Evolutionary conservation across 2,797 vertebrate genomes (phyloP), one percentile per base, ranked within the genome.

Genomic region (Otus scops): DNA sequence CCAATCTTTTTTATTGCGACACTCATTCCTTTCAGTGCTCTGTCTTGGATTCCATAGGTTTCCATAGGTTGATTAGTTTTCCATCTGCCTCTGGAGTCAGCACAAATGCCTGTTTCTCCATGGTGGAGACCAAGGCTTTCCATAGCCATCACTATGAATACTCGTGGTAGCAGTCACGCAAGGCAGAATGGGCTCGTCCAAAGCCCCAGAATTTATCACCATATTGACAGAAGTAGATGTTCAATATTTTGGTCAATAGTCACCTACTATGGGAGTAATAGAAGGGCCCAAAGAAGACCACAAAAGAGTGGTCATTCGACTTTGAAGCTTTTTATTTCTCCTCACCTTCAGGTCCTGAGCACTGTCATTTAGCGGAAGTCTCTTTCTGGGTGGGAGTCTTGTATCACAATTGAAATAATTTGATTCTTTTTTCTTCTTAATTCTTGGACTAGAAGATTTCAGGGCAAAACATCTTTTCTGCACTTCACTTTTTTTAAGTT

Each of bases 51-150:
- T 92, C 85, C 51, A 19, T 2, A 30, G 43, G 11, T 51, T 94
- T 69, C 80, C 53, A 53, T 6, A 32, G n/a, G 26, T 8, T 87
- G 71, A 85, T 89, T 67, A 48, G 24, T 85, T 93, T 94, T 79
- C 75, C 87, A 61, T 38, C 48, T 77, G 51, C 36, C 74, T 67
- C 51, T 60, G 68, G 71, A 92, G 28, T 48, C 85, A 65, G 34
- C 63, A 87, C 50, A 86, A 92, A 28, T 1, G 4, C n/a, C 8
- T 73, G 7, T 65, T 88, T 70, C 51, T 74, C 81, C 16, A 10
- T 12, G 21, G 6, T 16, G 43, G 45, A 74, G 14, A 21, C n/a
- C 16, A 13, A 91, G 47, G n/a, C 3, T 81, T 79, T 56, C 60
- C 43, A 24, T 6, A 10, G 13, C 16, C 34, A 21, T 28, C 9